A percentile compares a stretch with the other conserved stretches of the same genome.
These are phyloP conservation scores for Brassicogethes aeneus DNA, from an alignment of 2,888 invertebrate genomes.

Conservation along the genomic window DNA sequence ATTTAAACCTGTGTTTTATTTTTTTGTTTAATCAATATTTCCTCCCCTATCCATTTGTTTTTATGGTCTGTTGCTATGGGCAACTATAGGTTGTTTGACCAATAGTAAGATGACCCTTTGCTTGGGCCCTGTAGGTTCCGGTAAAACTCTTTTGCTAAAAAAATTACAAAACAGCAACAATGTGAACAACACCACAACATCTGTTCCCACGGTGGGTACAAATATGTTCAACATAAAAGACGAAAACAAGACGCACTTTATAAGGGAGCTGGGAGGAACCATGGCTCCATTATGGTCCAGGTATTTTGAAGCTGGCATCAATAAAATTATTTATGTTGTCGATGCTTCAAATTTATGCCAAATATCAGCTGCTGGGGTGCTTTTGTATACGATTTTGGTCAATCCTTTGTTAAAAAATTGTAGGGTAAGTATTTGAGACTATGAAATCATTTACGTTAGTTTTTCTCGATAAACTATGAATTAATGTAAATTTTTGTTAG, in stretches of 20 bases:
- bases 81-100: no score
- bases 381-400: slow-evolving; percentile 67
- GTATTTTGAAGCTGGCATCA: slow-evolving; percentile 54
- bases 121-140: slow-evolving; percentile 70
- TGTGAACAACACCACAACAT: slow-evolving; percentile 68
- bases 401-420: slow-evolving; percentile 59
- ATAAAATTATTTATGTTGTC: slow-evolving; percentile 69
- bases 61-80: no score
- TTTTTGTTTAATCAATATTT: no score
- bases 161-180: slow-evolving; percentile 59
- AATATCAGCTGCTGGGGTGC: slow-evolving; percentile 74
- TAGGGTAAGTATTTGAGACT: slow-evolving; percentile 47
- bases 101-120: slow-evolving; percentile 45
- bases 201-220: slow-evolving; percentile 72
- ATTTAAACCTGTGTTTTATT: neutral
- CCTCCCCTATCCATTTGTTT: no score
- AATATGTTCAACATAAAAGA: slow-evolving; percentile 59
- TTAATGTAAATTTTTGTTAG: no score
- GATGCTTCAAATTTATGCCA: slow-evolving; percentile 80
- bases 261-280: slow-evolving; percentile 69
- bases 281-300: slow-evolving; percentile 78
- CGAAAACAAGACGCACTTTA: slow-evolving; percentile 23
- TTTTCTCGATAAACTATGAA: slow-evolving; percentile 3
- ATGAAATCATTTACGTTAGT: neutral
- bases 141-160: slow-evolving; percentile 71